phyloP scores from a whole-genome alignment of 2,888 invertebrate species.

The Rhagonycha fulva region DNA sequence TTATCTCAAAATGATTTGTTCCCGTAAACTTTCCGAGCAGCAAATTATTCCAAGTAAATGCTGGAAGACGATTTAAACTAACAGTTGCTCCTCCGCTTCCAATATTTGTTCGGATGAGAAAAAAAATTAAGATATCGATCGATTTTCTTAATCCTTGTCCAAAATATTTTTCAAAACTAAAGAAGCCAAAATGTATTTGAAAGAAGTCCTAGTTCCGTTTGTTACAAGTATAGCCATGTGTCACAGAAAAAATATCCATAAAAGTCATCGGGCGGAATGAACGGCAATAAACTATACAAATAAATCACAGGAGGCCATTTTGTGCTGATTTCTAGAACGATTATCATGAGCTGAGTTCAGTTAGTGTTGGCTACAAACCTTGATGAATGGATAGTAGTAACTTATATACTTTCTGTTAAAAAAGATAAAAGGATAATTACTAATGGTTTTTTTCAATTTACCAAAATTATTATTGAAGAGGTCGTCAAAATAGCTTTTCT shows the following conservation, averaged over 20 bases:
- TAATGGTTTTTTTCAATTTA: conserved; percentile 20
- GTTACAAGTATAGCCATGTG: conserved; percentile 31
- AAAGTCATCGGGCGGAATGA: conserved; percentile 52
- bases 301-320: conserved; percentile 48
- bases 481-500: not conserved
- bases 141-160: not conserved
- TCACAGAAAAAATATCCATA: conserved; percentile 48
- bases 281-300: conserved; percentile 52
- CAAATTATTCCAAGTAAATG: not conserved
- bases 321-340: conserved; percentile 42
- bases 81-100: not conserved
- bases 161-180: conserved; percentile 6
- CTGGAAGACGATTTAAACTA: not conserved
- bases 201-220: conserved; percentile 28
- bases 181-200: conserved; percentile 21
- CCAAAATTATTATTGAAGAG: not conserved
- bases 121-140: not conserved
- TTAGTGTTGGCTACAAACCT: conserved; percentile 30
- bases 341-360: conserved; percentile 40
- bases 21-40: not conserved
- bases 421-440: conserved; percentile 29
- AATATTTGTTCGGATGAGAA: not conserved
- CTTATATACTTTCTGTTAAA: conserved; percentile 28
- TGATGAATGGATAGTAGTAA: conserved; percentile 28
- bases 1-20: conserved; percentile 7